These are phyloP conservation scores for Plecotus auritus DNA, from an alignment of 2,113 vertebrate genomes.

Conservation along the genomic window DNA sequence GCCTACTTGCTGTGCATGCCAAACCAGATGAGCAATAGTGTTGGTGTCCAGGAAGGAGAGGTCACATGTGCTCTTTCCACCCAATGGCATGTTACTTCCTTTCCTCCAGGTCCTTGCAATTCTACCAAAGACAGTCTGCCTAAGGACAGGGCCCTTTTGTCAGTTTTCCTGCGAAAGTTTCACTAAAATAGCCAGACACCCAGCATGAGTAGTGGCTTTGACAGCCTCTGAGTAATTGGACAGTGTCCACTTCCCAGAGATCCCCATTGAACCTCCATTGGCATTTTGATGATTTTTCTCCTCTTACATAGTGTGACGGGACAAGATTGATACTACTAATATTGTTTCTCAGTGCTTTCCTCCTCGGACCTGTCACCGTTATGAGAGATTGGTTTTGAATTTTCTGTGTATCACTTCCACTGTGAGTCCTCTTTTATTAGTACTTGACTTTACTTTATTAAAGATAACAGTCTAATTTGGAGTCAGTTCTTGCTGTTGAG, in stretches of 20 bases:
- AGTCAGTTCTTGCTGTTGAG: not conserved
- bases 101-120: not conserved
- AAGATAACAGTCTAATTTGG: not conserved
- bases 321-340: slow-evolving; percentile 49
- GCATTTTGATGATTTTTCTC: not conserved
- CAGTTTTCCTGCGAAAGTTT: not conserved
- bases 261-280: not conserved
- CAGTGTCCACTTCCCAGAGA: not conserved
- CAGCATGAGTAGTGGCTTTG: not conserved
- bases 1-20: fast-evolving
- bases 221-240: not conserved
- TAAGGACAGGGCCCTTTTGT: not conserved
- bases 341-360: not conserved
- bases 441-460: slow-evolving; percentile 47
- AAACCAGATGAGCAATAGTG: not conserved
- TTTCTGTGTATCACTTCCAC: not conserved
- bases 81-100: not conserved
- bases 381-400: slow-evolving; percentile 11
- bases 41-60: not conserved
- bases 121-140: not conserved
- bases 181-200: not conserved
- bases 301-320: not conserved
- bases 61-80: fast-evolving
- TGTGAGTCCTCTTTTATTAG: not conserved
- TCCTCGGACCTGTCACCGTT: not conserved